Percentiles rank a stretch among this genome's conserved stretches.
phyloP scores from a whole-genome alignment of 2,888 invertebrate species.

The Podabrus alpinus region DNA sequence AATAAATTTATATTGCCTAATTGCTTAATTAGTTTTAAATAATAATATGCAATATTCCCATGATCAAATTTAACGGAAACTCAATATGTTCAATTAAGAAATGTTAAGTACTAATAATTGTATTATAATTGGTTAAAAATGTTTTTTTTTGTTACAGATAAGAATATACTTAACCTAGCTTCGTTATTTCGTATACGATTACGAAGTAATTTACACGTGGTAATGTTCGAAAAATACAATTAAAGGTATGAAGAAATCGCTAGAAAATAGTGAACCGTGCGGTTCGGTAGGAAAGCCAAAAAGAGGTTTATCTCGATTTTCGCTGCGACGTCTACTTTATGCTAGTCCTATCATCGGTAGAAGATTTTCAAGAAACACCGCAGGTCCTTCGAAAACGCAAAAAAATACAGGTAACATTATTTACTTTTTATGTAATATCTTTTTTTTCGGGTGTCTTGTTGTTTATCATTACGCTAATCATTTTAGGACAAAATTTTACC shows the following conservation, averaged over 20 bases:
- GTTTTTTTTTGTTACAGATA: neutral
- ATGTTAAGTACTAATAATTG: neutral
- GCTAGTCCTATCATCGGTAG: conserved; percentile 73
- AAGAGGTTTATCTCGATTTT: conserved; percentile 63
- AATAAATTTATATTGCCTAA: neutral
- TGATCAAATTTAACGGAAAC: neutral
- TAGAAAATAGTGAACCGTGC: conserved; percentile 42
- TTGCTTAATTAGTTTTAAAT: neutral
- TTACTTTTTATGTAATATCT: neutral
- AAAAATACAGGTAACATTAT: conserved; percentile 35
- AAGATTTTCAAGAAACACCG: conserved; percentile 51
- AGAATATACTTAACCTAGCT: neutral
- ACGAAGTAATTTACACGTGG: neutral
- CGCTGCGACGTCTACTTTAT: conserved; percentile 69
- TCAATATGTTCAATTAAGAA: neutral
- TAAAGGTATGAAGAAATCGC: conserved; percentile 38
- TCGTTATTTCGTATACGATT: neutral
- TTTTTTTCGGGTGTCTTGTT: too few relatives aligned
- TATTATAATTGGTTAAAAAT: neutral
- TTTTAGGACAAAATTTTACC: too few relatives aligned
- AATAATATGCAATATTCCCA: neutral
- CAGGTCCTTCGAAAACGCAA: conserved; percentile 43
- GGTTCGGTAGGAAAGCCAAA: conserved; percentile 51
- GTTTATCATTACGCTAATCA: too few relatives aligned
- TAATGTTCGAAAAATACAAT: neutral